phyloP scores from a whole-genome alignment of 2,888 invertebrate species.

The Leucozona laternaria region DNA sequence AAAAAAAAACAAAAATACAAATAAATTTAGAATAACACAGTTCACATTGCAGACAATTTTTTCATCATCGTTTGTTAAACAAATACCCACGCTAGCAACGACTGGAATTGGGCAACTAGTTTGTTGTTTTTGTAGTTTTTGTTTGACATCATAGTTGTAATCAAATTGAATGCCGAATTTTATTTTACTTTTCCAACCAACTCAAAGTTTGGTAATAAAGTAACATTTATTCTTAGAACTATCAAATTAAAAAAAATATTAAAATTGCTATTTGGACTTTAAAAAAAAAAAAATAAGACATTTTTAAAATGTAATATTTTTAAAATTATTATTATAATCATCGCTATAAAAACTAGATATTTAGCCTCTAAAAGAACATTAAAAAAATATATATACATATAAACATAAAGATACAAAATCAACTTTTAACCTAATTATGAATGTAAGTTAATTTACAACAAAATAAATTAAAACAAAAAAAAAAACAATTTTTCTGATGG shows the following conservation, averaged over 20 bases:
- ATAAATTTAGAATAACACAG: slow-evolving; percentile 19
- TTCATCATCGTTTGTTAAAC: slow-evolving; percentile 2
- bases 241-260: slow-evolving; percentile 43
- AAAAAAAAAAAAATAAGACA: slow-evolving; percentile 63
- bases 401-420: slow-evolving; percentile 56
- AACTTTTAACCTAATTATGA: slow-evolving; percentile 74
- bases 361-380: slow-evolving; percentile 61
- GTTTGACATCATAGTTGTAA: slow-evolving; percentile 4
- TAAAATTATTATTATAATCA: slow-evolving; percentile 70
- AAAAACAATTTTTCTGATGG: slow-evolving; percentile 58
- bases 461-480: slow-evolving; percentile 22
- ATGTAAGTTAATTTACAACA: slow-evolving; percentile 59
- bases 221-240: slow-evolving; percentile 46
- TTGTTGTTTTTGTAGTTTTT: slow-evolving; percentile 8
- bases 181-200: slow-evolving; percentile 42
- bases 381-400: slow-evolving; percentile 44
- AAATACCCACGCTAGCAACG: background rate
- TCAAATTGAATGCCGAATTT: slow-evolving; percentile 23
- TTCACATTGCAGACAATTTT: slow-evolving; percentile 15
- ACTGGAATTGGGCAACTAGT: slow-evolving; percentile 46
- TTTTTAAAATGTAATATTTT: slow-evolving; percentile 70
- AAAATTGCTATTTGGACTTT: slow-evolving; percentile 65
- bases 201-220: slow-evolving; percentile 34
- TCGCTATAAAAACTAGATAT: slow-evolving; percentile 70
- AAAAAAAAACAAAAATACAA: no score